A percentile compares a stretch with the other conserved stretches of the same genome.
Conservation (phyloP, 2,113 vertebrate species). For the Athene cunicularia region DNA sequence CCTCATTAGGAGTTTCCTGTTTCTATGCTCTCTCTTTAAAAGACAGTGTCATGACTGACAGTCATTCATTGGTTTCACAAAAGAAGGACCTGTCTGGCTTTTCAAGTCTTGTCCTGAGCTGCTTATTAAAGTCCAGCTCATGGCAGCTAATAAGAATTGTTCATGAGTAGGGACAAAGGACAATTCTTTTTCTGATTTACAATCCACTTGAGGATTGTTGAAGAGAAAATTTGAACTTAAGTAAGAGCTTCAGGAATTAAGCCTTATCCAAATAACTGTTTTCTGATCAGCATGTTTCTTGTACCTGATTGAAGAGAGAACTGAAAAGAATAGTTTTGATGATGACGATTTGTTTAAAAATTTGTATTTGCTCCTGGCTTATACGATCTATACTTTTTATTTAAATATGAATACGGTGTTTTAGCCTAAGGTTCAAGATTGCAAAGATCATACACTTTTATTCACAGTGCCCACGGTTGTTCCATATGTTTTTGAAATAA, state of each 20-base stretch:
- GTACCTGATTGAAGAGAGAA: slow-evolving; percentile 31
- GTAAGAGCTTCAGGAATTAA: slow-evolving; percentile 7
- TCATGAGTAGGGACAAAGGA: not conserved
- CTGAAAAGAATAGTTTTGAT: slow-evolving; percentile 21
- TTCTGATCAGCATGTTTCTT: slow-evolving; percentile 28
- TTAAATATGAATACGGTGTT: slow-evolving; percentile 58
- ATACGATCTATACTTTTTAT: slow-evolving; percentile 58
- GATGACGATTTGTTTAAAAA: slow-evolving; percentile 30
- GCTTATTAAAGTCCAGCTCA: not conserved
- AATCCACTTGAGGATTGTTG: not conserved
- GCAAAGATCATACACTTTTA: slow-evolving; percentile 66
- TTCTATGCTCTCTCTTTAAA: not conserved
- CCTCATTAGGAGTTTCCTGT: not conserved
- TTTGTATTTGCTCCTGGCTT: slow-evolving; percentile 50
- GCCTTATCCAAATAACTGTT: slow-evolving; percentile 24
- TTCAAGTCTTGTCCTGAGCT: not conserved
- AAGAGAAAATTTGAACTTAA: not conserved
- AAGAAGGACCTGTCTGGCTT: not conserved
- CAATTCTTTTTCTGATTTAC: not conserved
- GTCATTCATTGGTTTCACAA: not conserved
- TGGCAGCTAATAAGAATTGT: not conserved
- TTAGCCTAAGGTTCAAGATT: slow-evolving; percentile 57
- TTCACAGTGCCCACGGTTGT: slow-evolving; percentile 58
- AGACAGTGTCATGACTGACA: not conserved
- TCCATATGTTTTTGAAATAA: slow-evolving; percentile 41